Evolutionary conservation across 2,797 vertebrate species (phyloP).

Genomic region (Coccyzus lansbergi): DNA sequence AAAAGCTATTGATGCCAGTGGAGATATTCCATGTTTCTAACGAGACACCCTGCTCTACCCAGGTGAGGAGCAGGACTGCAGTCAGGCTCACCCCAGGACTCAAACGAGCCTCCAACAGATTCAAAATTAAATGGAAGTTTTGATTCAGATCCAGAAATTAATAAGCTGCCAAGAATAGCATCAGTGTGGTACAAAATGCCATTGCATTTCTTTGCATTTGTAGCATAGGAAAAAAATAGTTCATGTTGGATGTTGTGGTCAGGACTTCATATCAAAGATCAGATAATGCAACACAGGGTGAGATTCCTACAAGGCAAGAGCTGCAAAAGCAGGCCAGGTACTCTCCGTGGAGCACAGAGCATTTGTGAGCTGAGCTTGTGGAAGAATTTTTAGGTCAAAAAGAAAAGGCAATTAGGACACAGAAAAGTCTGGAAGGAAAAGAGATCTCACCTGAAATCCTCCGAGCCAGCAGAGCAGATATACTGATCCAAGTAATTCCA

Average conservation of each 20-base stretch:
- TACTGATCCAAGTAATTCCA: constrained; percentile 99
- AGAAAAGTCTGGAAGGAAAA: constrained; percentile 36
- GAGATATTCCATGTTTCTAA: neutral
- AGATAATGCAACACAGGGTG: neutral
- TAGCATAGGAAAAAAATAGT: neutral
- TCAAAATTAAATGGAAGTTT: neutral
- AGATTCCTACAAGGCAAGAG: neutral
- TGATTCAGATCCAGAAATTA: constrained; percentile 32
- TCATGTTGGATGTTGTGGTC: neutral
- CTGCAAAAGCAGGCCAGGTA: constrained; percentile 37
- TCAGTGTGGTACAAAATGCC: constrained; percentile 5
- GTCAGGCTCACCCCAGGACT: neutral
- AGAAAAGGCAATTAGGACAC: constrained; percentile 36
- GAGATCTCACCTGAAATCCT: constrained; percentile 91
- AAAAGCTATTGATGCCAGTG: neutral
- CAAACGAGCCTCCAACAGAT: neutral
- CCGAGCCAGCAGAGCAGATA: constrained; percentile 95
- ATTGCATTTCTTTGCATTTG: neutral
- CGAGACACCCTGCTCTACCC: neutral
- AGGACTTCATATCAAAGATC: neutral
- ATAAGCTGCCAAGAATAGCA: constrained; percentile 35
- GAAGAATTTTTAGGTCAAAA: constrained; percentile 35
- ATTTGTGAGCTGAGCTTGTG: neutral
- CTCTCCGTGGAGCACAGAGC: neutral
- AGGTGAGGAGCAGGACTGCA: neutral